A percentile compares a stretch with the other conserved stretches of the same genome.
These are phyloP conservation scores for Macheiramphus alcinus DNA, from an alignment of 2,113 vertebrate species.

Conservation along the genomic window DNA sequence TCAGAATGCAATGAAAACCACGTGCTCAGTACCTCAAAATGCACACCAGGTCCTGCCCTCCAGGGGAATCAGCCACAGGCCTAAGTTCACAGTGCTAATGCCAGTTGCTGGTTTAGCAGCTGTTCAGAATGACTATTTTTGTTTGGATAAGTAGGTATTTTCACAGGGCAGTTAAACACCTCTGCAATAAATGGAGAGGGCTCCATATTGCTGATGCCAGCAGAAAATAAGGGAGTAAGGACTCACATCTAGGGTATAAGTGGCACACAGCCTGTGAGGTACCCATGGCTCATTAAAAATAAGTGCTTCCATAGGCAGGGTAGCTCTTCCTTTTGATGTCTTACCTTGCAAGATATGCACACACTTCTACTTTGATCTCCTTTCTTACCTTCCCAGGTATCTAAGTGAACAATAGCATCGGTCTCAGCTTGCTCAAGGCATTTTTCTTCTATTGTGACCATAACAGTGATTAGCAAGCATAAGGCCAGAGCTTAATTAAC, in stretches of 20 bases:
- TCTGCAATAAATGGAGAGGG: not conserved
- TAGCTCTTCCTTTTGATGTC: not conserved
- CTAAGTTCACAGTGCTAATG: not conserved
- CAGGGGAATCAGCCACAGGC: not conserved
- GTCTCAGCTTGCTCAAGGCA: not conserved
- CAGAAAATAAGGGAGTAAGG: not conserved
- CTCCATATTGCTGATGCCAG: not conserved
- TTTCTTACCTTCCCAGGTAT: not conserved
- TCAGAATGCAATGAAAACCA: not conserved
- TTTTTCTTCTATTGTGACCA: not conserved
- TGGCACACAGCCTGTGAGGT: not conserved
- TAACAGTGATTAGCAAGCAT: not conserved
- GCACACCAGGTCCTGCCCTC: not conserved
- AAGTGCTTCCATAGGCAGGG: not conserved
- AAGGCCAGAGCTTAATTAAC: not conserved
- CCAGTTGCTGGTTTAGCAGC: not conserved
- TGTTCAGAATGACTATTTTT: not conserved
- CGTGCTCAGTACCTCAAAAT: not conserved
- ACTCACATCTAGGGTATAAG: not conserved
- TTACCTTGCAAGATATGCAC: not conserved
- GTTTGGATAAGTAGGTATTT: not conserved
- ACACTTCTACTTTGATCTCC: not conserved
- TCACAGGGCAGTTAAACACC: not conserved
- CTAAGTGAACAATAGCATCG: not conserved
- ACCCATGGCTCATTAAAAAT: not conserved